phyloP scores from a whole-genome alignment of 2,113 vertebrate genomes.

The Vicugna pacos region DNA sequence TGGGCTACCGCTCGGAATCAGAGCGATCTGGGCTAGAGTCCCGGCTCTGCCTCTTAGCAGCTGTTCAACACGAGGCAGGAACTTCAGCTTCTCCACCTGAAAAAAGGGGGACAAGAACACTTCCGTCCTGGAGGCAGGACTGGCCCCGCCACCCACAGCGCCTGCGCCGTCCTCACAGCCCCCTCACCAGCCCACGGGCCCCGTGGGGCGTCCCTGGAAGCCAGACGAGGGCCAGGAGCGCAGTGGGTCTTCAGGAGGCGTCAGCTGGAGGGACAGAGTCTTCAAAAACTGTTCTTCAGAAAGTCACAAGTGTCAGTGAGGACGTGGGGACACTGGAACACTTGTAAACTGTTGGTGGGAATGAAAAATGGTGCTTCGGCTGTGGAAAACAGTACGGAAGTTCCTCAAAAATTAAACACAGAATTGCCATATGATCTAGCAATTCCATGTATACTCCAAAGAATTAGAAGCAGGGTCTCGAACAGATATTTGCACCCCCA shows the following conservation, averaged over 20 bases:
- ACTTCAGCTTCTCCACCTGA: background rate
- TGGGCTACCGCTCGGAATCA: background rate
- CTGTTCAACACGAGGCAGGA: background rate
- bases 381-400: background rate
- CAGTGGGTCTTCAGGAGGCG: background rate
- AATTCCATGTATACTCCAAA: background rate
- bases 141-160: accelerated
- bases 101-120: background rate
- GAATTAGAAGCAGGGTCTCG: background rate
- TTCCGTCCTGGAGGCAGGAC: background rate
- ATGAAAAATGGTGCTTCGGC: background rate
- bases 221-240: background rate
- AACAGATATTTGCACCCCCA: background rate
- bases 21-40: background rate
- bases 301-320: background rate
- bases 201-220: background rate
- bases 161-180: background rate
- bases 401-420: background rate
- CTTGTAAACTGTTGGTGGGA: background rate
- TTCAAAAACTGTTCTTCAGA: background rate
- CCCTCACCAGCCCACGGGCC: background rate
- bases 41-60: background rate
- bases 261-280: background rate
- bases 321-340: background rate
- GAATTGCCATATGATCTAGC: background rate